These are phyloP conservation scores for Matsumurasca onukii DNA, from an alignment of 1,140 invertebrate species.

Conservation along the genomic window DNA sequence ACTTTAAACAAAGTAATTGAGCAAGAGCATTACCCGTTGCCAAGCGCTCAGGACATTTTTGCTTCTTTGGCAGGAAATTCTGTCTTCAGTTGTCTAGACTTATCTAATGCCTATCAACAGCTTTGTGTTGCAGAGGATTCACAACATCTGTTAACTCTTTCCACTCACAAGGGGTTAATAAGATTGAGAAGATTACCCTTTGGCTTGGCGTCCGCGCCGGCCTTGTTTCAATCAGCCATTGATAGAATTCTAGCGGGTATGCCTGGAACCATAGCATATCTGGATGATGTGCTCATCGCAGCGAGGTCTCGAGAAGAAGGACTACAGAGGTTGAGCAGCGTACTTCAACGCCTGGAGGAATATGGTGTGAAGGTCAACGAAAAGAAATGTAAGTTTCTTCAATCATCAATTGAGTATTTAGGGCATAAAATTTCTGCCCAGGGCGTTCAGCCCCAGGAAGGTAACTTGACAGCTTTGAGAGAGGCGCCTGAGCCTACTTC, in stretches of 20 bases:
- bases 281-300: background rate
- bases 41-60: background rate
- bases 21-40: background rate
- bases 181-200: background rate
- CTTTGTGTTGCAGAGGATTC: too few relatives aligned
- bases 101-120: background rate
- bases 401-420: background rate
- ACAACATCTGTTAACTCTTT: too few relatives aligned
- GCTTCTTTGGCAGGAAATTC: too few relatives aligned
- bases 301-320: background rate
- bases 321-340: background rate
- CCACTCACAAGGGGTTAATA: background rate
- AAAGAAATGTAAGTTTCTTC: slow-evolving; percentile 2
- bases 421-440: background rate
- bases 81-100: too few relatives aligned
- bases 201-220: background rate
- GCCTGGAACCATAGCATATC: background rate
- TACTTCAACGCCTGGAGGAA: background rate
- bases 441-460: background rate
- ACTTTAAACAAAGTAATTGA: too few relatives aligned
- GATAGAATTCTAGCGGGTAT: background rate
- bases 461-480: background rate
- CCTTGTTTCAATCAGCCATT: background rate
- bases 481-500: background rate
- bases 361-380: background rate